Evolutionary conservation across 2,113 vertebrate genomes (phyloP), one percentile per base, ranked within the genome.

Genomic region (Colius striatus): DNA sequence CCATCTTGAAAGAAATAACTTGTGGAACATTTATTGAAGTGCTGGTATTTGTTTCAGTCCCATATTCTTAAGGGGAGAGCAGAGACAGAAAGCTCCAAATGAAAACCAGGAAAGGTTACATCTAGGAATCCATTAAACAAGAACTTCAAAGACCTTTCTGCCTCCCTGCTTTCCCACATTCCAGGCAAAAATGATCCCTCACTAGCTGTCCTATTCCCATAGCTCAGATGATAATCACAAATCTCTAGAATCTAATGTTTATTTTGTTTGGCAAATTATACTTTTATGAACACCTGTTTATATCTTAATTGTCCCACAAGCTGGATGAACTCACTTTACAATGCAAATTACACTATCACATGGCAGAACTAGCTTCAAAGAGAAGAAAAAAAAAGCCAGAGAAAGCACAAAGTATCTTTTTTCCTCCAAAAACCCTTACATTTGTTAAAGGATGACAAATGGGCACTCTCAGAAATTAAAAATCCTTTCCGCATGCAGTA

Each of bases 1-100:
- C 84, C 75, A 83, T 94, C 78, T 84, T 83, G 48, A 94, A 96
- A 95, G 89, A 94, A 91, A 71, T 27, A 93, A 92, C 72, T 90
- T 85, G 55, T 81, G 85, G 80, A 87, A 84, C 82, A 89, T 92
- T 90, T 90, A 41, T 3, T 30, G 75, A 88, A 63, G 30, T 47
- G 36, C 61, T 93, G 71, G 73, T 94, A 95, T 95, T 96, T 94
- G 67, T 83, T 91, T 89, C 41, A 84, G 75, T 25, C 12, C 61
- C 78, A 65, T 66, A 68, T 68, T 90, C 76, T 88, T 61, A 87
- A 62, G 75, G 34, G 32, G 43, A 97, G 71, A 94, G 86, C 12
- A 4, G 84, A 95, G 87, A 78, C 80, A 90, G 90, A 94, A 82
- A 87, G 72, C 61, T 67, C 79, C 82, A 80, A 57, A 25, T 50